A percentile compares a stretch with the other conserved stretches of the same genome.
Conservation (phyloP, 2,797 vertebrate species). For the Cryptoprocta ferox region DNA sequence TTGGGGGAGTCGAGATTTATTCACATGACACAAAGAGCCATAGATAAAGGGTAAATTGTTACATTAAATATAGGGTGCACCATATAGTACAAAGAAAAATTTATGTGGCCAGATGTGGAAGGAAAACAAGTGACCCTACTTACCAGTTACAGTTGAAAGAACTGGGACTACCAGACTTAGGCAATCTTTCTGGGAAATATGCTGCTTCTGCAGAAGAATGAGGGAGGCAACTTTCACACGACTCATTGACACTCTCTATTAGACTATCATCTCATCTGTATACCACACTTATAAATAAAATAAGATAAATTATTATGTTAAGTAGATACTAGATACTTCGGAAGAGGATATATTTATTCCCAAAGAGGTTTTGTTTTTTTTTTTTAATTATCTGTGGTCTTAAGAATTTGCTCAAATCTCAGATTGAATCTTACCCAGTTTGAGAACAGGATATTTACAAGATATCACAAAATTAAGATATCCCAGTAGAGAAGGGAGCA, state of each 20-base stretch:
- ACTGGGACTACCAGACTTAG: background rate
- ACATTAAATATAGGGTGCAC: background rate
- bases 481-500: background rate
- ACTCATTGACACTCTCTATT: background rate
- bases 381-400: background rate
- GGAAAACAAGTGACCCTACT: background rate
- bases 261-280: background rate
- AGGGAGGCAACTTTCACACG: background rate
- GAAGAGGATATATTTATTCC: background rate
- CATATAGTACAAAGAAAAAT: background rate
- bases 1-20: background rate
- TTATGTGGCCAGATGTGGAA: background rate
- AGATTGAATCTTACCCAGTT: background rate
- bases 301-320: background rate
- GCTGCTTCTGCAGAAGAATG: background rate
- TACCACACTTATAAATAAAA: background rate
- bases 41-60: background rate
- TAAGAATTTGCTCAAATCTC: conserved; percentile 23
- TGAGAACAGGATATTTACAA: background rate
- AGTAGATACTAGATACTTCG: background rate
- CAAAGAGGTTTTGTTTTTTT: background rate
- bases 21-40: background rate
- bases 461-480: conserved; percentile 43
- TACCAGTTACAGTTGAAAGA: background rate
- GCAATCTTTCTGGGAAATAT: background rate